These are phyloP conservation scores for Chaetoderma sp. DNA, from an alignment of 2,888 invertebrate genomes.

Conservation along the genomic window DNA sequence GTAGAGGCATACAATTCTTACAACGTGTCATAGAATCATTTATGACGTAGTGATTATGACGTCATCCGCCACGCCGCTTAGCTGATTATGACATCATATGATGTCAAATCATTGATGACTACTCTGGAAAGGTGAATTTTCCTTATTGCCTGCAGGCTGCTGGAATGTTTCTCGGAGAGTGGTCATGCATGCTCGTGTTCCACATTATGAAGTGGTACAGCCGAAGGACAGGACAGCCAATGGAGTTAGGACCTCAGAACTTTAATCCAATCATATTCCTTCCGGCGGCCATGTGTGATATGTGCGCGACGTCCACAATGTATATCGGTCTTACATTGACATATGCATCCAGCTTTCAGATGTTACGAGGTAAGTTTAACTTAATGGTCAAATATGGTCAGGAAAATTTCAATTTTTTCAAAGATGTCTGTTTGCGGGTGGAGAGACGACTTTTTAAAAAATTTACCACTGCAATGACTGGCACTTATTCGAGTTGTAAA, in stretches of 20 bases:
- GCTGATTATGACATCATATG: too few relatives aligned
- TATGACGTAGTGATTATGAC: too few relatives aligned
- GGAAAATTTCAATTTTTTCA: too few relatives aligned
- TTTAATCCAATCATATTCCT: slow-evolving; percentile 86
- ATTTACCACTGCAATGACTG: too few relatives aligned
- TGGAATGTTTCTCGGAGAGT: slow-evolving; percentile 95
- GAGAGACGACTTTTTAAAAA: too few relatives aligned
- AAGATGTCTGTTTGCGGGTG: background rate
- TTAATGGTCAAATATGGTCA: too few relatives aligned
- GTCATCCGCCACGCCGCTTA: too few relatives aligned
- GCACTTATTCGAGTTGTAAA: too few relatives aligned
- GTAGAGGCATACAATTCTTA: too few relatives aligned
- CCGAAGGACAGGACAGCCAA: slow-evolving; percentile 59
- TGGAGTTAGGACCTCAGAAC: slow-evolving; percentile 66
- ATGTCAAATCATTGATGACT: too few relatives aligned
- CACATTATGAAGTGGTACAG: slow-evolving; percentile 76
- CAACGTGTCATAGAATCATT: too few relatives aligned
- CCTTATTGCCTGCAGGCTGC: slow-evolving; percentile 77
- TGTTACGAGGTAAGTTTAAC: slow-evolving; percentile 89
- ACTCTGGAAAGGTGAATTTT: background rate
- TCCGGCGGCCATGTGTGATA: slow-evolving; percentile 89
- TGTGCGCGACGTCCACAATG: slow-evolving; percentile 89
- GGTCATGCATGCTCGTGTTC: slow-evolving; percentile 85
- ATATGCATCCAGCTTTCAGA: slow-evolving; percentile 94
- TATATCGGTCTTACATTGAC: slow-evolving; percentile 92